Evolutionary conservation across 2,797 vertebrate genomes (phyloP), one percentile per base, ranked within the genome.

Genomic region (Schizopygopsis pylzovi): DNA sequence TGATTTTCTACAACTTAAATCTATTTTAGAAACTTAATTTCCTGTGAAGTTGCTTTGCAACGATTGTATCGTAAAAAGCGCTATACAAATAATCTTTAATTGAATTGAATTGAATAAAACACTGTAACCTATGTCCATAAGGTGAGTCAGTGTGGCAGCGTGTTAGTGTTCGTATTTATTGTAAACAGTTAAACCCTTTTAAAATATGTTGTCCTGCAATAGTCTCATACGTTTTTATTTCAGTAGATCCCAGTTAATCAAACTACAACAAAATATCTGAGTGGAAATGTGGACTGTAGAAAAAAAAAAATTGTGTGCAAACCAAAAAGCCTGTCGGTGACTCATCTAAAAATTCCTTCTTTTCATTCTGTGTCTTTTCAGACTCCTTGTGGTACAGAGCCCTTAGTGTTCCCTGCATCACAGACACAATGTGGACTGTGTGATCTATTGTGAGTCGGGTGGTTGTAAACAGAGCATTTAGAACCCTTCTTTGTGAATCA

Each of bases 271-370:
- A 84, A 84, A 61, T 77, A 37, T 59, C 18, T 75, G 18, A 75
- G 71, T 63, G 43, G 20, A 88, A 75, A 87, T 71, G 77, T 87
- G 90, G 37, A 54, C 79, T 78, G 33, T 89, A 90, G 89, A 88
- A 91, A 79, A 79, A 86, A 93, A 15, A 3, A 28, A 28, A 28
- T 67, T 67, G 63, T 16, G 3, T 67, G 88, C 86, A 73, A 87
- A 90, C 88, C 91, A 86, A 81, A 79, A 87, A 91, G 87, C 87
- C 92, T 94, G 91, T 88, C 88, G 92, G 94, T 96, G 95, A 96
- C 92, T 96, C 95, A 95, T 94, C 94, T 90, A 90, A 92, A 95
- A 95, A 96, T 95, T 95, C 94, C 94, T 96, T 94, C 94, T 95
- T 94, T 91, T 93, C 92, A 90, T 93, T 93, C 79, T 91, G 91